These are phyloP conservation scores for Encarsia formosa DNA, from an alignment of 2,888 invertebrate genomes.

Conservation along the genomic window DNA sequence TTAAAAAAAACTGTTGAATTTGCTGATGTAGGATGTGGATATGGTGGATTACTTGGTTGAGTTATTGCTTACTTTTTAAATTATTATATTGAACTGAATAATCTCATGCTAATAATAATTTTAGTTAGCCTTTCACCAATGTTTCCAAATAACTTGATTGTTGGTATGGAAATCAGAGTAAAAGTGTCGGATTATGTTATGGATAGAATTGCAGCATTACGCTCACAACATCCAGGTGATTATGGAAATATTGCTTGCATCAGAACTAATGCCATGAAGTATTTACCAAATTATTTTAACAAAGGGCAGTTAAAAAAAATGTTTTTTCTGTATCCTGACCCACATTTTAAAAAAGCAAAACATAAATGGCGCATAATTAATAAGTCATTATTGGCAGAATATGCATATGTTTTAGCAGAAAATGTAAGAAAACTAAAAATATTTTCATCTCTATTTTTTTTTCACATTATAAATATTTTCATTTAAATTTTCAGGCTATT, in stretches of 20 bases:
- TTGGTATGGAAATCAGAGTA: constrained; percentile 96
- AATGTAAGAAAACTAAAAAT: constrained; percentile 58
- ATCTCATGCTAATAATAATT: constrained; percentile 4
- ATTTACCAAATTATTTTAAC: constrained; percentile 92
- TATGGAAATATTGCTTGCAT: constrained; percentile 94
- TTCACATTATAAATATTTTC: background rate
- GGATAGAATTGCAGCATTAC: constrained; percentile 85
- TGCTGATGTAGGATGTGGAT: constrained; percentile 96
- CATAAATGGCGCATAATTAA: constrained; percentile 99
- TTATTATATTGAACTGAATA: background rate
- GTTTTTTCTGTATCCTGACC: constrained; percentile 99
- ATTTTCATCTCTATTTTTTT: constrained; percentile 2
- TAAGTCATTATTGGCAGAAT: constrained; percentile 87
- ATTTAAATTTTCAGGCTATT: constrained; percentile 61
- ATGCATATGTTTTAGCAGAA: constrained; percentile 86
- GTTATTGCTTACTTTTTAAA: constrained; percentile 4
- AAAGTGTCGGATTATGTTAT: constrained; percentile 98
- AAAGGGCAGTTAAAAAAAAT: constrained; percentile 95
- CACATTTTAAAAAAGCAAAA: constrained; percentile 97
- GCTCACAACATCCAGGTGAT: constrained; percentile 67
- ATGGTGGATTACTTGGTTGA: constrained; percentile 85
- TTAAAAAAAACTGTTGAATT: constrained; percentile 65
- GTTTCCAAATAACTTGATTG: constrained; percentile 82
- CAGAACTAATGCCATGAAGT: constrained; percentile 98
- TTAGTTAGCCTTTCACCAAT: constrained; percentile 83